phyloP scores from a whole-genome alignment of 1,140 invertebrate genomes.

The Chelonus insularis region DNA sequence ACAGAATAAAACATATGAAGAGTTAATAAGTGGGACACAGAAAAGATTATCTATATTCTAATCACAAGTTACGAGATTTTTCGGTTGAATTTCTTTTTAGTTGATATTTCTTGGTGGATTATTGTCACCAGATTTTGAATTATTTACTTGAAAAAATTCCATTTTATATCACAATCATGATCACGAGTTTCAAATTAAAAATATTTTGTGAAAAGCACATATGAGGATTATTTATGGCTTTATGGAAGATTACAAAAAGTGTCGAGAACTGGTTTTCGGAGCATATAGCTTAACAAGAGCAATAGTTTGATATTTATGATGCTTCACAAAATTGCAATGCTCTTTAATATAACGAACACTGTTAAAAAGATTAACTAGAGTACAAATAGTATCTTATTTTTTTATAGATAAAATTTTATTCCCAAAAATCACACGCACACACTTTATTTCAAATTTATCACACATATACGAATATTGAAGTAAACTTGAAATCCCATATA shows the following conservation, averaged over 20 bases:
- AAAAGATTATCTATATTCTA: conserved; percentile 29
- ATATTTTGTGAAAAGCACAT: conserved; percentile 10
- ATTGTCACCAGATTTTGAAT: neutral
- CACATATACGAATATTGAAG: too few relatives aligned
- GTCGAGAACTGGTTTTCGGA: conserved; percentile 38
- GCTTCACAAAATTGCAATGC: conserved; percentile 12
- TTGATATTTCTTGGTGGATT: neutral
- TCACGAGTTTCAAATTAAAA: conserved; percentile 25
- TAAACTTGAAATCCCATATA: neutral
- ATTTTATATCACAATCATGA: neutral
- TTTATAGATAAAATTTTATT: too few relatives aligned
- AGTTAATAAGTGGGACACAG: conserved; percentile 13
- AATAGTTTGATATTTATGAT: conserved; percentile 9
- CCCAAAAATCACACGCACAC: too few relatives aligned
- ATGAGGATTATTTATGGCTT: neutral
- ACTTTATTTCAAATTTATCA: too few relatives aligned
- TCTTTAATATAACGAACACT: conserved; percentile 14
- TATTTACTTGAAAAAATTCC: too few relatives aligned
- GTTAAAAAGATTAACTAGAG: neutral
- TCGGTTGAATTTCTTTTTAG: neutral
- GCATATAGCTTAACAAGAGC: conserved; percentile 13
- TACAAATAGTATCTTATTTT: neutral
- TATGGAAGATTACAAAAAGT: conserved; percentile 16
- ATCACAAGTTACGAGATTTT: conserved; percentile 26
- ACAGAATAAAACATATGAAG: conserved; percentile 3